Evolutionary conservation across 2,113 vertebrate genomes (phyloP), one percentile per base, ranked within the genome.

Genomic region (Acinonyx jubatus): DNA sequence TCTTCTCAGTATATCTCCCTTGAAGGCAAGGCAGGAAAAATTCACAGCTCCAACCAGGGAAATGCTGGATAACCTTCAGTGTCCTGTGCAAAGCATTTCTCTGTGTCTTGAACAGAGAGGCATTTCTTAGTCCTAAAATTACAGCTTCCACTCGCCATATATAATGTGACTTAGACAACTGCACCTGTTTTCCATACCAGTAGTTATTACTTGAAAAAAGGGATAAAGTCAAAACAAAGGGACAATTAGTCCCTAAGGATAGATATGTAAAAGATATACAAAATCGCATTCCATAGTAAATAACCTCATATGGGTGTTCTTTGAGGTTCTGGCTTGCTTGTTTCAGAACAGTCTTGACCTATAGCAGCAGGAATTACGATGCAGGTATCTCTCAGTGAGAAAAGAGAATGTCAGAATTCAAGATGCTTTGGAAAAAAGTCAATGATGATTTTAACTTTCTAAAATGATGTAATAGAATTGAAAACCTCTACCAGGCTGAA

Each of bases 71-170:
- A 45, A 29, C 13, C 23, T 82, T 83, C 81, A 33, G n/a, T 65
- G n/a, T 57, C 36, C 61, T 41, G 9, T 65, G 33, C 38, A 38
- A 38, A 93, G 80, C 13, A 27, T 85, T 82, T 87, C 29, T 88
- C 18, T 27, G 3, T 50, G 71, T 92, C 55, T 41, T 68, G 66
- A 69, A 36, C 25, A 86, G 66, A 91, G 88, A 97, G 19, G 12
- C 63, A 31, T 55, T 92, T 94, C 80, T 93, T 71, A 36, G 33
- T 65, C 36, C 45, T 97, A 92, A 97, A 95, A 95, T 80, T 96
- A 93, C 27, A 96, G 95, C 89, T 96, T 95, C 57, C 25, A 25
- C 65, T 91, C 27, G 27, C n/a, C 13, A 16, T 29, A 33, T 45
- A 9, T 38, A 50, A 19, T 65, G 33, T 18, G n/a, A 19, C 29